Evolutionary conservation across 2,113 vertebrate species (phyloP), one percentile per base, ranked within the genome.

Genomic region (Chrysochloris asiatica): DNA sequence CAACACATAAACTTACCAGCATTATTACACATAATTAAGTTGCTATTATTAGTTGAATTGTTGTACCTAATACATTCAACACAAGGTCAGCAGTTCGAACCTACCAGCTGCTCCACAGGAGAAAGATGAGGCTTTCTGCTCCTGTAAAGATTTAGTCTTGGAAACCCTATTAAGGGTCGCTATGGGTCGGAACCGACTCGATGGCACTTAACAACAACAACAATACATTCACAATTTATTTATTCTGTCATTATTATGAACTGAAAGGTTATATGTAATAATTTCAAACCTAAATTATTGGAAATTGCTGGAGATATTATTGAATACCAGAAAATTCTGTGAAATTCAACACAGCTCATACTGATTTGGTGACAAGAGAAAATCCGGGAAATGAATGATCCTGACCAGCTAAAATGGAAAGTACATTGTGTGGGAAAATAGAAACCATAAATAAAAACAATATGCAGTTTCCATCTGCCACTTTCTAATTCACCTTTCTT

Each of bases 361-460:
- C 28, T 88, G 91, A 93, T 45, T 83, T 75, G 41, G 69, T 93
- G 82, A 93, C 85, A 95, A 41, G 65, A 93, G 36, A 93, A 93
- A 95, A 92, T 90, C 33, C 71, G 86, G 79, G 83, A 93, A 95
- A 83, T 88, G 79, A 71, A 93, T 86, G 65, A 90, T 79, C 71
- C 63, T 54, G 78, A 90, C 85, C 59, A 89, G 75, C 82, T 91
- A 86, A 93, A 88, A 96, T 83, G 87, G 33, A 88, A 96, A 87
- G 69, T 83, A 56, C 33, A 24, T 19, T 81, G 52, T 76, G 28
- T 11, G 67, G 50, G 54, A 43, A 82, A 95, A 93, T 30, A 71
- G 75, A 84, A 12, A 79, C 59, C 45, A 73, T 93, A 93, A 95
- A 96, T 85, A 92, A 96, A 92, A 92, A 94, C 63, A 93, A 79